A percentile compares a stretch with the other conserved stretches of the same genome.
These are phyloP conservation scores for Brachynemurus nebulosus DNA, from an alignment of 2,888 invertebrate genomes.

Conservation along the genomic window DNA sequence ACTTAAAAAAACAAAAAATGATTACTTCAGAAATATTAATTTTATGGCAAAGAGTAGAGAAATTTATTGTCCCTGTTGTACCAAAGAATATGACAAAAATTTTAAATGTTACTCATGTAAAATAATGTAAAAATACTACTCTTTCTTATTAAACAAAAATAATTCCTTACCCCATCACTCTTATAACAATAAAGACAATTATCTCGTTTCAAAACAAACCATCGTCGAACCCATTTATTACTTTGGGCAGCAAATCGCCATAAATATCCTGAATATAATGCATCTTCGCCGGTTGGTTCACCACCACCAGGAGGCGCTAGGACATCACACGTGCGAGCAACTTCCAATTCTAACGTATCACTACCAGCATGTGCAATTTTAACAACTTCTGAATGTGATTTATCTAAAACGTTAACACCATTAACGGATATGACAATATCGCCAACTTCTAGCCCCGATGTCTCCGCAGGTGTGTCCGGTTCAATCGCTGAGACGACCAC, in stretches of 20 bases:
- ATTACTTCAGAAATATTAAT: no score
- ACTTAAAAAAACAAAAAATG: no score
- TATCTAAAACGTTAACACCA: constrained; percentile 78
- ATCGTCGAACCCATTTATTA: constrained; percentile 72
- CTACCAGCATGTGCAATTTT: constrained; percentile 81
- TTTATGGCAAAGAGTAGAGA: no score
- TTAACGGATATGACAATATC: constrained; percentile 89
- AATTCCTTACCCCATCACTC: constrained; percentile 66
- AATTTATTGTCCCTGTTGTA: no score
- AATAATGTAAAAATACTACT: no score
- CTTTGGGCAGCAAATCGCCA: constrained; percentile 56
- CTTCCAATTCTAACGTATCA: constrained; percentile 71
- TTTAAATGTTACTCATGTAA: no score
- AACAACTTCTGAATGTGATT: constrained; percentile 87
- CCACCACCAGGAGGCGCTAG: constrained; percentile 53
- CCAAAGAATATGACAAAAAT: no score
- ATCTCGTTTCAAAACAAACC: constrained; percentile 83
- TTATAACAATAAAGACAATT: constrained; percentile 93
- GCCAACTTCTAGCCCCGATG: constrained; percentile 82
- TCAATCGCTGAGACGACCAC: constrained; percentile 95
- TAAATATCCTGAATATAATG: constrained; percentile 59
- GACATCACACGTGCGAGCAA: constrained; percentile 72
- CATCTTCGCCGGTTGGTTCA: constrained; percentile 33
- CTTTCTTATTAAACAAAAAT: no score
- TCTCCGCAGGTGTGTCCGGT: constrained; percentile 85